A percentile compares a stretch with the other conserved stretches of the same genome.
phyloP scores from a whole-genome alignment of 2,113 vertebrate species.

The Pteropus alecto region DNA sequence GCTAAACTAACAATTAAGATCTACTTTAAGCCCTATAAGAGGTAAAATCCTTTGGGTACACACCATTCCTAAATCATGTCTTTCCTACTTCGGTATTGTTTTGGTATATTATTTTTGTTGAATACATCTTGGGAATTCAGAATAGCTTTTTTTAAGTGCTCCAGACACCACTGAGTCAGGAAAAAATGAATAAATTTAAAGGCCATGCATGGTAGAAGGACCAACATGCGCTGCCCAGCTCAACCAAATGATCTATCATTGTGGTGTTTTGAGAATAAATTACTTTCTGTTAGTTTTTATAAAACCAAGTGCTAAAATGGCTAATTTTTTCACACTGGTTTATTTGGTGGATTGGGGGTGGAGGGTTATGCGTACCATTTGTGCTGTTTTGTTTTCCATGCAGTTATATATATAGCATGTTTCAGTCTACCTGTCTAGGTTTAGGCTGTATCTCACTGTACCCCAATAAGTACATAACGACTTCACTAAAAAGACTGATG shows the following conservation, averaged over 20 bases:
- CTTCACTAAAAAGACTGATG: not conserved
- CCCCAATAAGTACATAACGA: not conserved
- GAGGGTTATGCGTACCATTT: not conserved
- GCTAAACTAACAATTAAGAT: not conserved
- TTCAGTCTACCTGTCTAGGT: not conserved
- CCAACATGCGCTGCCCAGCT: rapidly evolving
- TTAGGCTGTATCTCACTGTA: not conserved
- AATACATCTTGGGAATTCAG: not conserved
- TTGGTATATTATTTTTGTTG: not conserved
- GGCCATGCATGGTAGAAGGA: no score
- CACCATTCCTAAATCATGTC: not conserved
- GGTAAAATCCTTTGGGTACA: not conserved
- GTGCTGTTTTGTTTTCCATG: not conserved
- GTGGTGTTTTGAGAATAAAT: not conserved
- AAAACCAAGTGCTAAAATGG: not conserved
- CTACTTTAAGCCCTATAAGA: not conserved
- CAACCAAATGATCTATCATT: not conserved
- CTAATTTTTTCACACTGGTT: not conserved
- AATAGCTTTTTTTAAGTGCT: not conserved
- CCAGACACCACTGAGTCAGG: not conserved
- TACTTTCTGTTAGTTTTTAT: not conserved
- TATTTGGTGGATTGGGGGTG: not conserved
- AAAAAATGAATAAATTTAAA: not conserved
- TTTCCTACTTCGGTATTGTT: not conserved
- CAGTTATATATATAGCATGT: not conserved